A percentile compares a stretch with the other conserved stretches of the same genome.
phyloP scores from a whole-genome alignment of 2,797 vertebrate genomes.

The Amazona ochrocephala region DNA sequence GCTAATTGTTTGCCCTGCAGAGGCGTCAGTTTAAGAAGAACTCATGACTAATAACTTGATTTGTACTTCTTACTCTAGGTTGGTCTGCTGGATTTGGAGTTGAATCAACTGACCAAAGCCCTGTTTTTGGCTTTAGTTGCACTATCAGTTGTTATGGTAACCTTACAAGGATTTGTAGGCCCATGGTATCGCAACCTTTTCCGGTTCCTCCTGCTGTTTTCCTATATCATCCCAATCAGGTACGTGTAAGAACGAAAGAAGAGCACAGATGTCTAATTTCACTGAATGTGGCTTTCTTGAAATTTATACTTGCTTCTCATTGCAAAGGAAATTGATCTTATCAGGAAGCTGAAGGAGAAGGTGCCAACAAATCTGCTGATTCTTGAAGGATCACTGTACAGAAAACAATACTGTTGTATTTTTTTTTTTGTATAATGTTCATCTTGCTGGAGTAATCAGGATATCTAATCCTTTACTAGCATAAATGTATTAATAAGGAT shows the following conservation, averaged over 20 bases:
- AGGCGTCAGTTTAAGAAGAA: background rate
- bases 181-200: slow-evolving; percentile 95
- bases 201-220: slow-evolving; percentile 95
- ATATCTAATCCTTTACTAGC: slow-evolving; percentile 43
- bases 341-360: slow-evolving; percentile 54
- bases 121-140: slow-evolving; percentile 93
- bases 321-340: slow-evolving; percentile 69
- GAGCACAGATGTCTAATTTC: slow-evolving; percentile 60
- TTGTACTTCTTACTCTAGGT: slow-evolving; percentile 78
- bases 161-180: slow-evolving; percentile 92
- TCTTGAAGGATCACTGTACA: slow-evolving; percentile 52
- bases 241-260: slow-evolving; percentile 69
- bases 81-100: slow-evolving; percentile 92
- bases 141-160: slow-evolving; percentile 90
- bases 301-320: slow-evolving; percentile 65
- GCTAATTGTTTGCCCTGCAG: background rate
- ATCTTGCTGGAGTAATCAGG: slow-evolving; percentile 58
- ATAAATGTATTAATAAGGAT: slow-evolving; percentile 63
- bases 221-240: slow-evolving; percentile 99
- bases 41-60: background rate
- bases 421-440: slow-evolving; percentile 53
- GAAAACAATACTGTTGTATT: slow-evolving; percentile 51
- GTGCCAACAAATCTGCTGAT: slow-evolving; percentile 56
- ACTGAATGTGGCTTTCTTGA: slow-evolving; percentile 56
- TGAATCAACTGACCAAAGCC: slow-evolving; percentile 96